Percentiles rank a stretch among this genome's conserved stretches.
phyloP scores from a whole-genome alignment of 2,797 vertebrate genomes.

The Thamnophis elegans region DNA sequence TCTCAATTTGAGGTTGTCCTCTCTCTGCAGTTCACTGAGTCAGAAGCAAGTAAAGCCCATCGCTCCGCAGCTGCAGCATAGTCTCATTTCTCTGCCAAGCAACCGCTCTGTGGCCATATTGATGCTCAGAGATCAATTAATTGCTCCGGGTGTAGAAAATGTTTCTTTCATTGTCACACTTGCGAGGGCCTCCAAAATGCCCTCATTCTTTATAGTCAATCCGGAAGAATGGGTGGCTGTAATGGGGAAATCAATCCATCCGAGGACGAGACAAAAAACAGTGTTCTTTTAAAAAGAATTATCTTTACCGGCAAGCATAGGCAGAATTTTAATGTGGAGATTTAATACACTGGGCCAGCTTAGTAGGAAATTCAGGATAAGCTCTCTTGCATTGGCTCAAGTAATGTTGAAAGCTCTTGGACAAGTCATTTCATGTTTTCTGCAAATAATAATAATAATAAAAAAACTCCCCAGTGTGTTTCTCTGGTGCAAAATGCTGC shows the following conservation, averaged over 20 bases:
- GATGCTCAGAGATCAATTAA: constrained; percentile 8
- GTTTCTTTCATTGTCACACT: constrained; percentile 3
- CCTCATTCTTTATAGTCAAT: constrained; percentile 11
- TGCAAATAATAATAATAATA: background rate
- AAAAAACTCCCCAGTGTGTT: background rate
- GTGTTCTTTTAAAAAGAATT: background rate
- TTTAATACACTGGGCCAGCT: background rate
- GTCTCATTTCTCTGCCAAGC: background rate
- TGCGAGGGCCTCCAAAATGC: background rate
- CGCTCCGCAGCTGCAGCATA: too few relatives aligned
- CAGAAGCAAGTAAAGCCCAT: background rate
- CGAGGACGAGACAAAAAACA: background rate
- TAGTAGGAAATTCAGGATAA: background rate
- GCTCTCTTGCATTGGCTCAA: background rate
- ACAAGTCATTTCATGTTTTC: background rate
- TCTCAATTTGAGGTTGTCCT: background rate
- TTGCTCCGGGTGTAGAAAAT: constrained; percentile 9
- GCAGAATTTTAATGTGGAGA: background rate
- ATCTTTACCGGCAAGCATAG: background rate
- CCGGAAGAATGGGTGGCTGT: constrained; percentile 2
- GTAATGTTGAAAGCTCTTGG: background rate
- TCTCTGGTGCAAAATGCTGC: background rate
- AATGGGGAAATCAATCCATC: constrained; percentile 15
- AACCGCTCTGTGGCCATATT: background rate
- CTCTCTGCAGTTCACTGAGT: background rate